Percentiles rank a stretch among this genome's conserved stretches.
Evolutionary conservation across 2,888 invertebrate species (phyloP).

Genomic region (Deladenus siricidicola): DNA sequence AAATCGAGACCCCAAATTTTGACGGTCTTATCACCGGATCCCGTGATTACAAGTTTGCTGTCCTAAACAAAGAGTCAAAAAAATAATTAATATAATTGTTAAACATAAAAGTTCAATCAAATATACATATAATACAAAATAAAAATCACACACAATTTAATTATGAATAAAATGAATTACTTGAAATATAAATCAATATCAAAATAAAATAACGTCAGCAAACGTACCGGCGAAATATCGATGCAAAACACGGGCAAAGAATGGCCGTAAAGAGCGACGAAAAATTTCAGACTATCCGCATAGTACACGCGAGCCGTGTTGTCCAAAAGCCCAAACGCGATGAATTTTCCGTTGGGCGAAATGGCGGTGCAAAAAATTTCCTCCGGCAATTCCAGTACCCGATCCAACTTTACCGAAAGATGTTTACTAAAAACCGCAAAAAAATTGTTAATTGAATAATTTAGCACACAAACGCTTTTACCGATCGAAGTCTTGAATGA

Average conservation of each 20-base stretch:
- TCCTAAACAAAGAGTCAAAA: conserved; percentile 42
- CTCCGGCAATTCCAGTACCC: conserved; percentile 78
- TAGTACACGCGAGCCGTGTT: conserved; percentile 91
- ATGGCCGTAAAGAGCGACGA: conserved; percentile 87
- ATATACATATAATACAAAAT: not conserved
- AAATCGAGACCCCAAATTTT: conserved; percentile 98
- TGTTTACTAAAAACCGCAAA: conserved; percentile 49
- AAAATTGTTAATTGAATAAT: not conserved
- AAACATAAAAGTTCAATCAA: conserved; percentile 63
- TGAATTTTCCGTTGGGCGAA: conserved; percentile 58
- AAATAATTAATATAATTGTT: not conserved
- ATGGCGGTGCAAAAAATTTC: conserved; percentile 71
- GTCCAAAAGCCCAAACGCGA: conserved; percentile 82
- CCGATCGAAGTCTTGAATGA: conserved; percentile 55
- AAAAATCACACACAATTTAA: too few species aligned
- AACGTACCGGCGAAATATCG: conserved; percentile 69
- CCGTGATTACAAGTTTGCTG: conserved; percentile 73
- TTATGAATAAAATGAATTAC: too few species aligned
- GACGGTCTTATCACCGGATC: conserved; percentile 86
- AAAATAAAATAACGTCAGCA: too few species aligned
- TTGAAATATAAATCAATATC: too few species aligned
- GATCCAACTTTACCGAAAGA: conserved; percentile 61
- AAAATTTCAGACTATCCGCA: conserved; percentile 86
- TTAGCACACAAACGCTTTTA: not conserved
- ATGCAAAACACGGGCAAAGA: conserved; percentile 83